Evolutionary conservation across 2,888 invertebrate species (phyloP).

Genomic region (Mayetiola destructor): DNA sequence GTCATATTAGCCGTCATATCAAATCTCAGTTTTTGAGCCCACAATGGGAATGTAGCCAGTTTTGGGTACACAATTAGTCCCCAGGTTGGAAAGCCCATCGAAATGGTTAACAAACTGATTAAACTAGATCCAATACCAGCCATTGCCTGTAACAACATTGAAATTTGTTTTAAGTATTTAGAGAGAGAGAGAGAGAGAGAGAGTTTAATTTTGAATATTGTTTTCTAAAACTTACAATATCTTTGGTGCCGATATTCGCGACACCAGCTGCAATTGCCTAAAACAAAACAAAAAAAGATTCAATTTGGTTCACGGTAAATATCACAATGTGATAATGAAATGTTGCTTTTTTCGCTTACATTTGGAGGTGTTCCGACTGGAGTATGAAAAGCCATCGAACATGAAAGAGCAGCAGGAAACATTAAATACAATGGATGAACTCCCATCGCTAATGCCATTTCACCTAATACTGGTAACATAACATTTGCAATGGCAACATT

Average conservation of each 20-base stretch:
- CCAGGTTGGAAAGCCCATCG: constrained; percentile 59
- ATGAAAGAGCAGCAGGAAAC: constrained; percentile 75
- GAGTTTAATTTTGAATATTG: not conserved
- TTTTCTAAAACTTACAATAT: constrained; percentile 44
- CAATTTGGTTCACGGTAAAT: too few relatives aligned
- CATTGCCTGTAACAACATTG: constrained; percentile 41
- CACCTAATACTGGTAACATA: constrained; percentile 66
- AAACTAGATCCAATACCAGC: constrained; percentile 67
- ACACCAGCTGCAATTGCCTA: constrained; percentile 80
- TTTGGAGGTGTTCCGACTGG: constrained; percentile 89
- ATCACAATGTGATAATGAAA: too few relatives aligned
- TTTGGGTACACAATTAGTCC: constrained; percentile 51
- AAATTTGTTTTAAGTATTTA: not conserved
- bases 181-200: not conserved
- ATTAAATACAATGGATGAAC: constrained; percentile 81
- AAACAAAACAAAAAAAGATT: too few relatives aligned
- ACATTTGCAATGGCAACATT: constrained; percentile 81
- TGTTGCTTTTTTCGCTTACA: too few relatives aligned
- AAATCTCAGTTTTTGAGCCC: constrained; percentile 34
- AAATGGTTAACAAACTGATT: constrained; percentile 55
- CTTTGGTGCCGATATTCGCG: constrained; percentile 60
- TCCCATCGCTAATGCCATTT: constrained; percentile 54
- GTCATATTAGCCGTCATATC: not conserved
- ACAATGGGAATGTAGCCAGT: constrained; percentile 45
- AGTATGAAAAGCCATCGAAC: constrained; percentile 86